Conservation (phyloP, 2,113 vertebrate species). For the Seriola quinqueradiata region DNA sequence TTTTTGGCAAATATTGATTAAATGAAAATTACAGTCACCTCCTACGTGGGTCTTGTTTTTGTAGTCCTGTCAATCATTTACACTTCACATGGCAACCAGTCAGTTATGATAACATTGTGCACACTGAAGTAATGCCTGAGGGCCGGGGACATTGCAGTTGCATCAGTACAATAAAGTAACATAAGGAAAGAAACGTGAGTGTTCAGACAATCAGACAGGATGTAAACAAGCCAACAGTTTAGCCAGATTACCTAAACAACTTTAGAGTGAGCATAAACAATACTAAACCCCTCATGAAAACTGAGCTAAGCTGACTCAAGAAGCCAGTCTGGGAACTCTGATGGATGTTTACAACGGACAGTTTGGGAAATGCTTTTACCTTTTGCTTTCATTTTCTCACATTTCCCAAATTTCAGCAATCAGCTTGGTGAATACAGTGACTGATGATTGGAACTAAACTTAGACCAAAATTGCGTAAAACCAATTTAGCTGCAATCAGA, state of each 20-base stretch:
- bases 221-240: conserved; percentile 1
- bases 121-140: neutral
- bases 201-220: conserved; percentile 7
- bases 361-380: neutral
- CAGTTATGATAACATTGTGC: neutral
- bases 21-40: neutral
- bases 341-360: no score
- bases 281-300: neutral
- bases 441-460: neutral
- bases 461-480: neutral
- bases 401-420: no score
- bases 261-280: neutral
- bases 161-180: neutral
- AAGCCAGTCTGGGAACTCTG: neutral
- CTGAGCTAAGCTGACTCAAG: neutral
- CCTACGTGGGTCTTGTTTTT: neutral
- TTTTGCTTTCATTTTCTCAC: neutral
- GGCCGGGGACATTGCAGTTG: neutral
- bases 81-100: neutral
- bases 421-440: neutral
- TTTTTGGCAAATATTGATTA: no score
- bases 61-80: neutral
- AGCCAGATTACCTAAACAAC: conserved; percentile 6
- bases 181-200: neutral
- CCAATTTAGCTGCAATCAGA: neutral